Evolutionary conservation across 37 sponge, comb jelly and placozoan species (phyloP), one percentile per base, ranked within the genome.

Genomic region (Theonella swinhoei): DNA sequence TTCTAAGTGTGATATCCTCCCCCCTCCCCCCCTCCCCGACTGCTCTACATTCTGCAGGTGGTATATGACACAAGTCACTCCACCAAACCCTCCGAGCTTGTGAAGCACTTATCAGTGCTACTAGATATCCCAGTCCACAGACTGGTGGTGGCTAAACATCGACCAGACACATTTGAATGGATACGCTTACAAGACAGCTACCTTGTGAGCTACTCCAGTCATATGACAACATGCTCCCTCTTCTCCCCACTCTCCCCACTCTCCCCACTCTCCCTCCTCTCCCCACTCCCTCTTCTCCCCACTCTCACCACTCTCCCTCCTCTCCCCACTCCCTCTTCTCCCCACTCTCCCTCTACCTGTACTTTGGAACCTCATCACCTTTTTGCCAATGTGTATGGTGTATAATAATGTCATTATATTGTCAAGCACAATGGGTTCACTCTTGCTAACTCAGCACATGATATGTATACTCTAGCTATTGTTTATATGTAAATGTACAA

Each of bases 131-230:
- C 87, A 3, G 36, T 67, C n/a, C 70, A 83, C 23, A 30, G 63
- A 19, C 54, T 91, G 38, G 3, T 39, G 0, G 8, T 91, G 38
- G 92, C 92, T 5, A 91, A 91, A 54, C 84, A 91, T 33, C 87
- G 83, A 63, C n/a, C 39, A 14, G 92, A 87, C 23, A 20, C 70
- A 0, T 87, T 91, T 74, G 72, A 91, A 39, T 91, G 92, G 92
- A 83, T 87, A 24, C 17, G 23, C 29, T 86, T 91, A 26, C 59
- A 77, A 43, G 87, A 84, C 40, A 26, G n/a, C 31, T 26, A 61
- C 23, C 65, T 74, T 66, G 83, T 82, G 43, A 11, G 3, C 39
- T 29, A n/a, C 9, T 9, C 19, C 60, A 20, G 60, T 20, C 11
- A 20, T n/a, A 58, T 11, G 1, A 63, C 26, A 7, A 28, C 26